These are phyloP conservation scores for Cnemophilus loriae DNA, from an alignment of 2,113 vertebrate genomes.

Conservation along the genomic window DNA sequence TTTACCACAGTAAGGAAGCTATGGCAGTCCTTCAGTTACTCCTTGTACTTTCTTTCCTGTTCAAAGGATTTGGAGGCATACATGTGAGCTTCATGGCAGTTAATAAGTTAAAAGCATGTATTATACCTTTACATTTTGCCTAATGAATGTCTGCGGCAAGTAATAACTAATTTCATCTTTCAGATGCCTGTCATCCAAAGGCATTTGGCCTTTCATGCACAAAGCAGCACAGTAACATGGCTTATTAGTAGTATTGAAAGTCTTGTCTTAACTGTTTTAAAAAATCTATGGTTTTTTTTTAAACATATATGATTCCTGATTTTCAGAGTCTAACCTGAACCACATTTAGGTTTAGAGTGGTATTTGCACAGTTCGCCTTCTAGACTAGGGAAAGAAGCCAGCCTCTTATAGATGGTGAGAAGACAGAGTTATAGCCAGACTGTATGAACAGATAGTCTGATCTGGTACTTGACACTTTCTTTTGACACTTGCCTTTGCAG, in stretches of 20 bases:
- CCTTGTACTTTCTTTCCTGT: background rate
- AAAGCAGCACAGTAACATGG: background rate
- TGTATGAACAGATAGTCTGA: background rate
- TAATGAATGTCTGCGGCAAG: background rate
- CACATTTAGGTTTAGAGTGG: background rate
- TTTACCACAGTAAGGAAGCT: background rate
- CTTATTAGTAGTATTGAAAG: background rate
- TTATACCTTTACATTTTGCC: background rate
- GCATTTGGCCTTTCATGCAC: background rate
- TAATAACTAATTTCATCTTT: background rate
- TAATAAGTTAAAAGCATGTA: background rate
- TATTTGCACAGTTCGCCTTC: background rate
- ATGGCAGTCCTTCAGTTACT: background rate
- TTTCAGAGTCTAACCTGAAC: background rate
- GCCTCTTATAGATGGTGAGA: background rate
- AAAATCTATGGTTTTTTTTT: too few relatives aligned
- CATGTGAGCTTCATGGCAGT: background rate
- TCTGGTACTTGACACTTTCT: background rate
- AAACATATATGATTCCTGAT: too few relatives aligned
- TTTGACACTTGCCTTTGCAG: background rate
- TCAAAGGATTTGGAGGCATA: background rate
- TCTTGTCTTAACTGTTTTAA: background rate
- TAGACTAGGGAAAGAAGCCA: background rate
- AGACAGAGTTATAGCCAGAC: background rate
- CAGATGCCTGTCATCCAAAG: background rate